phyloP scores from a whole-genome alignment of 2,113 vertebrate genomes.

The Callorhinus ursinus region DNA sequence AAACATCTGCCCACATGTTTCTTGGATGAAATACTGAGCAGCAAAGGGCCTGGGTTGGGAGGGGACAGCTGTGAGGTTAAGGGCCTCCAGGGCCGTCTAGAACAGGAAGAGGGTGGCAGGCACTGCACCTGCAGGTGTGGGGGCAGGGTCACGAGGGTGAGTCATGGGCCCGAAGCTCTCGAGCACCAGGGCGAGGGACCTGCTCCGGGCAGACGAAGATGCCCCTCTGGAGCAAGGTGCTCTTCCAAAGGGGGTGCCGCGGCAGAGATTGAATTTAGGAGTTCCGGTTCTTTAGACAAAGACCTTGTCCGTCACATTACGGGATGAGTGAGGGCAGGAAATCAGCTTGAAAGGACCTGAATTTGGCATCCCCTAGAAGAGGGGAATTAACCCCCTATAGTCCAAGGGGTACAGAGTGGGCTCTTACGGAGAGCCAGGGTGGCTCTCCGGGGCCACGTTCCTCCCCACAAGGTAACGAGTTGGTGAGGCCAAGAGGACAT shows the following conservation, averaged over 20 bases:
- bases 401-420: not conserved
- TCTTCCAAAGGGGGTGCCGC: not conserved
- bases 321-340: not conserved
- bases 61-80: not conserved
- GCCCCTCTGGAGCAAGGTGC: not conserved
- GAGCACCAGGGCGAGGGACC: not conserved
- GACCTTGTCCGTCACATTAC: not conserved
- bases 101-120: slow-evolving; percentile 40
- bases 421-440: not conserved
- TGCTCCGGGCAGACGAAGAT: not conserved
- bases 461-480: not conserved
- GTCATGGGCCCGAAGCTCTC: not conserved
- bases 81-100: not conserved
- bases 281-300: slow-evolving; percentile 35
- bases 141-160: not conserved
- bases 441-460: not conserved
- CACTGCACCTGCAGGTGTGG: slow-evolving; percentile 15
- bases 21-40: slow-evolving; percentile 9
- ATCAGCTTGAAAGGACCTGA: not conserved
- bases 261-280: not conserved
- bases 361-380: not conserved
- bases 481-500: not conserved
- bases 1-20: slow-evolving; percentile 58
- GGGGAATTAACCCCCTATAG: not conserved
- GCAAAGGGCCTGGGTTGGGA: not conserved